A percentile compares a stretch with the other conserved stretches of the same genome.
Conservation (phyloP, 1,140 invertebrate species). For the Conus betulinus region DNA sequence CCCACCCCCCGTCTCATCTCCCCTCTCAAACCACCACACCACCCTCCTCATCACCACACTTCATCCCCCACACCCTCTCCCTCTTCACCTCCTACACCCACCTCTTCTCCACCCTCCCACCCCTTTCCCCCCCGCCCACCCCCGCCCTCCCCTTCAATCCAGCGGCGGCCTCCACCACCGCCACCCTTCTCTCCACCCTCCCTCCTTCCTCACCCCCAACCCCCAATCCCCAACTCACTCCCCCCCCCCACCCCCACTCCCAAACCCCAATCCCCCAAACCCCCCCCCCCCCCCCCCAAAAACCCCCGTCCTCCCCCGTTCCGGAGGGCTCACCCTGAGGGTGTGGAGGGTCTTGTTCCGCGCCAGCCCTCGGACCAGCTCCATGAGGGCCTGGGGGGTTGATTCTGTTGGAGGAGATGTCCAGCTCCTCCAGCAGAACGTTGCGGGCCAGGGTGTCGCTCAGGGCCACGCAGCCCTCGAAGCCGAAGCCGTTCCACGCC, state of each 20-base stretch:
- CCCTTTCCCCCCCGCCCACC: too few species aligned
- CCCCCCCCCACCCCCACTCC: not conserved
- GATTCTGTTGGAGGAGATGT: constrained; percentile 68
- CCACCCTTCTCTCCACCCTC: too few species aligned
- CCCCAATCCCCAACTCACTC: not conserved
- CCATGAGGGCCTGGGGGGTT: constrained; percentile 63
- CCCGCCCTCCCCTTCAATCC: too few species aligned
- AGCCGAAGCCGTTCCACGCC: constrained; percentile 72
- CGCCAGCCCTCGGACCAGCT: constrained; percentile 62
- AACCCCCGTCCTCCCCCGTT: too few species aligned
- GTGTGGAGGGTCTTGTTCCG: constrained; percentile 61
- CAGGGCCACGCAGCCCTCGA: constrained; percentile 67
- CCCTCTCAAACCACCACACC: too few species aligned
- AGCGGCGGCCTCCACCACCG: too few species aligned
- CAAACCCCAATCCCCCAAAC: too few species aligned
- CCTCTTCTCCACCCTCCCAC: too few species aligned
- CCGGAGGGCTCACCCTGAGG: constrained; percentile 57
- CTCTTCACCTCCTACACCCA: not conserved
- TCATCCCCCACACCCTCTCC: not conserved
- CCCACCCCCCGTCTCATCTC: too few species aligned
- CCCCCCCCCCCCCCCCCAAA: too few species aligned
- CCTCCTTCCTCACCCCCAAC: not conserved
- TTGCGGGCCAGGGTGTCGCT: constrained; percentile 60
- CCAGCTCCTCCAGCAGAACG: constrained; percentile 56
- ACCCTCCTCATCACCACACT: not conserved